These are phyloP conservation scores for Andrena praecox DNA, from an alignment of 2,888 invertebrate species.

Conservation along the genomic window DNA sequence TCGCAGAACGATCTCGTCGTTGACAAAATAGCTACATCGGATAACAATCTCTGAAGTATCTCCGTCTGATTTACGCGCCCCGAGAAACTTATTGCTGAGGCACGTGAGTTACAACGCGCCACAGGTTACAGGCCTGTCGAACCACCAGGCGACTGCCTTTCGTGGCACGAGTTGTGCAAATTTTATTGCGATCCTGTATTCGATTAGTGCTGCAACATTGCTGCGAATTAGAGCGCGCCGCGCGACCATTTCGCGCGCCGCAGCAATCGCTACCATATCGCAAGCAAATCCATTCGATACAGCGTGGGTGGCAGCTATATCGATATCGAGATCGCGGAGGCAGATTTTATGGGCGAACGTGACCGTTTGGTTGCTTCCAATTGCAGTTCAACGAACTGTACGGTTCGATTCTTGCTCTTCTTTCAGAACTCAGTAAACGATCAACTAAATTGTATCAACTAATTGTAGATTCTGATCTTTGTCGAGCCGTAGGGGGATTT, in stretches of 20 bases:
- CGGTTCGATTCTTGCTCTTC: not conserved
- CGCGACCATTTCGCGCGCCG: not conserved
- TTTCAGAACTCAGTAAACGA: not conserved
- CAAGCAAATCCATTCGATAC: constrained; percentile 26
- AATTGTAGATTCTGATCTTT: not conserved
- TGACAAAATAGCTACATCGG: constrained; percentile 41
- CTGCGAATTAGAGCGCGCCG: constrained; percentile 14
- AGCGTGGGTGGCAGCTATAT: constrained; percentile 6
- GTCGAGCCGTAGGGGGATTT: not conserved
- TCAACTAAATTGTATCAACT: not conserved
- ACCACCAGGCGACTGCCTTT: constrained; percentile 45
- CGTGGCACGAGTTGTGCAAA: constrained; percentile 42
- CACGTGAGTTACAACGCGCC: constrained; percentile 63
- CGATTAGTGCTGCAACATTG: constrained; percentile 13
- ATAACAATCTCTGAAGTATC: constrained; percentile 51
- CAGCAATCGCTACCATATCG: not conserved
- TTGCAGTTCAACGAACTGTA: not conserved
- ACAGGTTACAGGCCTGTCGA: constrained; percentile 57
- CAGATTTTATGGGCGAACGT: not conserved
- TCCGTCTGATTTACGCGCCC: constrained; percentile 38
- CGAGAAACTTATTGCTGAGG: constrained; percentile 63
- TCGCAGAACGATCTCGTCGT: constrained; percentile 47
- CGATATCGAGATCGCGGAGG: constrained; percentile 29
- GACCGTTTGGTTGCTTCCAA: not conserved
- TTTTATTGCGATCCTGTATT: constrained; percentile 28